phyloP scores from a whole-genome alignment of 2,113 vertebrate genomes.

The Dipodomys stephensi region DNA sequence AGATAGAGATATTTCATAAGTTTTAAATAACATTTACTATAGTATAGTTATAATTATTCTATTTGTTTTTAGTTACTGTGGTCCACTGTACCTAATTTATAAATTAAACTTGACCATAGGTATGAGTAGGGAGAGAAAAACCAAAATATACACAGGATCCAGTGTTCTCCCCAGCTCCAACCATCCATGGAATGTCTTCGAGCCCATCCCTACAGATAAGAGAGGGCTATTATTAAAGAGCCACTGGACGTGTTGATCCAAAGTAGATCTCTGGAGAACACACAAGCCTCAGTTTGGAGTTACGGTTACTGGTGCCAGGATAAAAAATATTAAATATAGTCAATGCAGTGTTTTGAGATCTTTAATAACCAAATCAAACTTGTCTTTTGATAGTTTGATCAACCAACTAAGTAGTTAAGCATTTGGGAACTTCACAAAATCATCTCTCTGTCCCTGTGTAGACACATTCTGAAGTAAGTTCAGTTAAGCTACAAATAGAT shows the following conservation, averaged over 20 bases:
- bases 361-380: constrained; percentile 1
- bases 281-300: background rate
- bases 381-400: constrained; percentile 15
- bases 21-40: background rate
- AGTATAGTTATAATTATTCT: background rate
- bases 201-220: background rate
- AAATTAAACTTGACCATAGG: background rate
- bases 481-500: background rate
- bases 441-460: background rate
- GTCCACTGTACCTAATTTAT: background rate
- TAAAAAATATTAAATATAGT: background rate
- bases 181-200: background rate
- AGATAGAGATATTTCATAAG: background rate
- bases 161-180: background rate
- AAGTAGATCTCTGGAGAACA: background rate
- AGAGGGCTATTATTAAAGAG: background rate
- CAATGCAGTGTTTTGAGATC: background rate
- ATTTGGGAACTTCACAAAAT: constrained; percentile 6
- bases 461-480: background rate
- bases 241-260: background rate
- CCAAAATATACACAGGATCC: too few species aligned
- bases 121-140: background rate
- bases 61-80: background rate
- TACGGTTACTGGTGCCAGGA: background rate
- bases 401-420: background rate